Percentiles rank a stretch among this genome's conserved stretches.
These are phyloP conservation scores for Rhodeus uyekii DNA, from an alignment of 2,797 vertebrate genomes.

Conservation along the genomic window DNA sequence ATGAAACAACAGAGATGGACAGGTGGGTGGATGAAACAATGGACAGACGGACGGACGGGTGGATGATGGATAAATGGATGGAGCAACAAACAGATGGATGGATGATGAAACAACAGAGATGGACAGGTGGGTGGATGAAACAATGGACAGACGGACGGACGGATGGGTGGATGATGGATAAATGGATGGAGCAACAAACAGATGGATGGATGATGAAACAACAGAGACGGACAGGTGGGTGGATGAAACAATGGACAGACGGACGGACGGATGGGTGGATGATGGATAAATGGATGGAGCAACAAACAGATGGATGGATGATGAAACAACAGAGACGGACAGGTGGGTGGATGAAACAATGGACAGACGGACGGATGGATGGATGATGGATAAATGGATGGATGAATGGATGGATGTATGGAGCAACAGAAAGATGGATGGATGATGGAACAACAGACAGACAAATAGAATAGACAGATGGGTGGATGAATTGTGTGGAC, in stretches of 20 bases:
- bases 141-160: no score
- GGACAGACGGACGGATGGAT: neutral
- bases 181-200: neutral
- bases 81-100: no score
- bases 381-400: neutral
- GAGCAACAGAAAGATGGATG: neutral
- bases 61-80: neutral
- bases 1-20: neutral
- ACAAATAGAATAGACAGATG: neutral
- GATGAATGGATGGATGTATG: neutral
- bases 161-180: neutral
- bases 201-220: no score
- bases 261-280: no score
- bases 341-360: neutral
- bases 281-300: accelerated
- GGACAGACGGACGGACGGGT: accelerated
- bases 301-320: accelerated
- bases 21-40: neutral
- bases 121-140: neutral
- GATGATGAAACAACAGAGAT: no score
- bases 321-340: no score
- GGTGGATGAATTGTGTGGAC: neutral
- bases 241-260: no score
- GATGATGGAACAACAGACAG: neutral
- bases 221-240: no score